A percentile compares a stretch with the other conserved stretches of the same genome.
phyloP scores from a whole-genome alignment of 2,797 vertebrate genomes.

The Chelidonichthys spinosus region DNA sequence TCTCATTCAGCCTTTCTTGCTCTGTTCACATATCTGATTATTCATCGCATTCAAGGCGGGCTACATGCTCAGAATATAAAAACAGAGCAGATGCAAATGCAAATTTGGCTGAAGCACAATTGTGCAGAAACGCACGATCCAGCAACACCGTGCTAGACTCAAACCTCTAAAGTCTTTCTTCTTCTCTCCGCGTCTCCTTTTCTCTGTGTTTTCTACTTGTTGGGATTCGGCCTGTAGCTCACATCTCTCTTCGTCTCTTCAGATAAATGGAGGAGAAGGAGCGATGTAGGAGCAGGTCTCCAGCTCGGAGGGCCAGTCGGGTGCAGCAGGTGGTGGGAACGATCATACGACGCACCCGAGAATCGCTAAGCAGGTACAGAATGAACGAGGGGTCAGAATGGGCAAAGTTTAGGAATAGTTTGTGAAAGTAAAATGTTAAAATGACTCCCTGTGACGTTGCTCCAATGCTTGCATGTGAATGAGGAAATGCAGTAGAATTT shows the following conservation, averaged over 20 bases:
- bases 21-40: slow-evolving; percentile 60
- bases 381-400: not conserved
- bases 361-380: slow-evolving; percentile 89
- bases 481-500: not conserved
- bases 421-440: not conserved
- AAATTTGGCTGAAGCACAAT: slow-evolving; percentile 38
- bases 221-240: slow-evolving; percentile 11
- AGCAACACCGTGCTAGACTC: slow-evolving; percentile 29
- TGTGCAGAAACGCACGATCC: slow-evolving; percentile 14
- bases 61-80: slow-evolving; percentile 60
- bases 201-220: slow-evolving; percentile 1
- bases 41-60: slow-evolving; percentile 61
- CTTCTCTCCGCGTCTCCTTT: slow-evolving; percentile 14
- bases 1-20: slow-evolving; percentile 19
- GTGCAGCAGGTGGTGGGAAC: slow-evolving; percentile 98
- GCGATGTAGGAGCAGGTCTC: slow-evolving; percentile 90
- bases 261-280: slow-evolving; percentile 91
- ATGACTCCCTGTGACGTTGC: not conserved
- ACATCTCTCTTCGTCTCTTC: slow-evolving; percentile 33
- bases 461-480: not conserved
- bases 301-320: slow-evolving; percentile 88
- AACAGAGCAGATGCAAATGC: slow-evolving; percentile 39
- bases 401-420: not conserved
- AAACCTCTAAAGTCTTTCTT: slow-evolving; percentile 39
- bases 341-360: slow-evolving; percentile 94